A percentile compares a stretch with the other conserved stretches of the same genome.
Conservation (phyloP, 2,888 invertebrate genomes). For the Synergus japonicus region DNA sequence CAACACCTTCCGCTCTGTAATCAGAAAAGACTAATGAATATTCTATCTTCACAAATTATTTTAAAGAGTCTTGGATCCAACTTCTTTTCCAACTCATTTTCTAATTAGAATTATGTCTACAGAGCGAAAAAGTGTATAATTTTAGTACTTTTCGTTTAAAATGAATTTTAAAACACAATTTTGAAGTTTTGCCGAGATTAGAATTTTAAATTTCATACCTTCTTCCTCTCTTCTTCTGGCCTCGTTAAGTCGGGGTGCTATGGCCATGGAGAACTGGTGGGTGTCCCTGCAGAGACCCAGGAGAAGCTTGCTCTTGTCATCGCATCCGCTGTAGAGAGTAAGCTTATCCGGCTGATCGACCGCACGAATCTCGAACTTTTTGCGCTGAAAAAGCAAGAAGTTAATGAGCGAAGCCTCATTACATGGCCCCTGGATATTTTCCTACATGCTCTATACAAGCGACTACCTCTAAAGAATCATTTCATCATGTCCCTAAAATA, state of each 20-base stretch:
- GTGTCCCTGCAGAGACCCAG: slow-evolving; percentile 93
- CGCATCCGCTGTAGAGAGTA: slow-evolving; percentile 93
- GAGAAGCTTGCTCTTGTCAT: slow-evolving; percentile 95
- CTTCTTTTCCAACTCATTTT: too few relatives aligned
- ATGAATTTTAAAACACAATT: too few relatives aligned
- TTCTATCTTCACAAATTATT: too few relatives aligned
- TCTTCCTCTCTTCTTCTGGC: slow-evolving; percentile 91
- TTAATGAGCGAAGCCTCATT: slow-evolving; percentile 10
- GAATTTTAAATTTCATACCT: slow-evolving; percentile 74
- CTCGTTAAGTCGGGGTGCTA: slow-evolving; percentile 90
- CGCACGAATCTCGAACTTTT: slow-evolving; percentile 97
- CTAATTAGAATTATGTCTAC: too few relatives aligned
- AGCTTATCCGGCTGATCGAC: slow-evolving; percentile 89
- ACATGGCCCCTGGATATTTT: background rate
- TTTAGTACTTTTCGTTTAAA: too few relatives aligned
- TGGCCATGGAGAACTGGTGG: slow-evolving; percentile 97
- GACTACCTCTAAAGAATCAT: background rate
- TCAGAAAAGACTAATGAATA: background rate
- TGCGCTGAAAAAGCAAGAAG: slow-evolving; percentile 80
- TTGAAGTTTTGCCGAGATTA: background rate
- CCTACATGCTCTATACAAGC: background rate
- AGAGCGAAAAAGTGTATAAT: too few relatives aligned
- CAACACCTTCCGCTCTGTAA: slow-evolving; percentile 81
- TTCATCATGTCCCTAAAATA: background rate
- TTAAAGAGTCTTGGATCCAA: too few relatives aligned